Base-by-base conservation (phyloP, 2,797 vertebrate species). In the Eurystomus glaucurus region DNA sequence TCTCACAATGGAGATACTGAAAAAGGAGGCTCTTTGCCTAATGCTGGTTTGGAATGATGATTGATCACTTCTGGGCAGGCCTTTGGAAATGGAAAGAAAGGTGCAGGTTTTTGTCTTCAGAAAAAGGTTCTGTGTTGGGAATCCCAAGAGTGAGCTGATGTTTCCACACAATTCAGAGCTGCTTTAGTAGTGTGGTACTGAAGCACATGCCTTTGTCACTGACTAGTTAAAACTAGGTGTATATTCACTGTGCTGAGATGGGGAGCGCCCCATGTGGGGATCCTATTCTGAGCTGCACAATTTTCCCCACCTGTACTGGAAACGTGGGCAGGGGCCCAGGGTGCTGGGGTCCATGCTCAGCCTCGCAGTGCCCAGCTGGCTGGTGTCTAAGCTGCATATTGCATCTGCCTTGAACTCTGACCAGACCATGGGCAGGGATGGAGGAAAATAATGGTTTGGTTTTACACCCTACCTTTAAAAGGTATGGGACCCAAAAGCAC, bases 41-140 rank as follows among this genome's bases (percentile, higher is more conserved):
- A 23, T 20, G 9, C n/a, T 48, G 41, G 31, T 21, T 77, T 85
- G 45, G 71, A 83, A 77, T 31, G 6, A 66, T 33, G 39, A 46
- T 76, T 43, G 35, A 39, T 88, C 21, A 15, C 46, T 93, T 88
- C 52, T 72, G 33, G 33, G 29, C 26, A 90, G 65, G 29, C 31
- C 31, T 68, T 88, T 12, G 5, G 57, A 90, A 97, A 90, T 26
- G 6, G 82, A 61, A 82, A 82, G 70, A 31, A 60, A 77, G 33
- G 35, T 11, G 6, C 10, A 46, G 33, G 26, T 23, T 93, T 68
- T 37, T 46, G 0, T 45, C 82, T 82, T 88, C 72, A 86, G 65
- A 72, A 78, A 77, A 25, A 71, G 22, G 26, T 75, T 88, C 57
- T 61, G 69, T 15, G 23, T 21, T 81, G 45, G 69, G 57, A 72